phyloP scores from a whole-genome alignment of 2,888 invertebrate genomes.

The Alviniconcha strummeri region DNA sequence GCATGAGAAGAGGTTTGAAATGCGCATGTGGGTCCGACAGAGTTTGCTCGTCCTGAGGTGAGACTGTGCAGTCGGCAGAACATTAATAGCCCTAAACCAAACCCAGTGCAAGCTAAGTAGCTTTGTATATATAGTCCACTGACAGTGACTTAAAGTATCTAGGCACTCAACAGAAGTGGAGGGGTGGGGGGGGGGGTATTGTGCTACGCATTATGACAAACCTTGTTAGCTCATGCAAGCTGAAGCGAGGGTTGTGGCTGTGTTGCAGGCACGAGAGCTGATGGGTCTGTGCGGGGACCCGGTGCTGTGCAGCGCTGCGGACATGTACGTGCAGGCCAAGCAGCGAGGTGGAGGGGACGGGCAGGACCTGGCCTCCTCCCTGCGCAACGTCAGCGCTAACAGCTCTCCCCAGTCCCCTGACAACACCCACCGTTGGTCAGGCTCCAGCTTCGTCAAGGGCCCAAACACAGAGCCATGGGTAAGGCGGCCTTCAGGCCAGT shows the following conservation, averaged over 20 bases:
- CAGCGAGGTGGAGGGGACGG: conserved; percentile 23
- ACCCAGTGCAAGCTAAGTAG: no score
- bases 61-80: no score
- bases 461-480: conserved; percentile 81
- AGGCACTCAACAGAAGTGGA: no score
- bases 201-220: no score
- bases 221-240: no score
- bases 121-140: no score
- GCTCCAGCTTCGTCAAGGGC: conserved; percentile 67
- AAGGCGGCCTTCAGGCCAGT: conserved; percentile 6
- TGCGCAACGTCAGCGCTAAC: conserved; percentile 35
- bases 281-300: conserved; percentile 90
- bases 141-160: no score
- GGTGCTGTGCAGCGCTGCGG: conserved; percentile 88
- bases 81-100: no score
- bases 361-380: conserved; percentile 36
- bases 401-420: conserved; percentile 4
- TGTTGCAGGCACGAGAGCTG: conserved; percentile 81
- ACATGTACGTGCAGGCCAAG: conserved; percentile 80
- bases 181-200: no score
- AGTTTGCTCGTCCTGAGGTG: no score
- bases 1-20: no score
- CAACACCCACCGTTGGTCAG: conserved; percentile 58
- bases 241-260: neutral
- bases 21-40: no score